Evolutionary conservation across 2,113 vertebrate genomes (phyloP), one percentile per base, ranked within the genome.

Genomic region (Aspidoscelis tigris): DNA sequence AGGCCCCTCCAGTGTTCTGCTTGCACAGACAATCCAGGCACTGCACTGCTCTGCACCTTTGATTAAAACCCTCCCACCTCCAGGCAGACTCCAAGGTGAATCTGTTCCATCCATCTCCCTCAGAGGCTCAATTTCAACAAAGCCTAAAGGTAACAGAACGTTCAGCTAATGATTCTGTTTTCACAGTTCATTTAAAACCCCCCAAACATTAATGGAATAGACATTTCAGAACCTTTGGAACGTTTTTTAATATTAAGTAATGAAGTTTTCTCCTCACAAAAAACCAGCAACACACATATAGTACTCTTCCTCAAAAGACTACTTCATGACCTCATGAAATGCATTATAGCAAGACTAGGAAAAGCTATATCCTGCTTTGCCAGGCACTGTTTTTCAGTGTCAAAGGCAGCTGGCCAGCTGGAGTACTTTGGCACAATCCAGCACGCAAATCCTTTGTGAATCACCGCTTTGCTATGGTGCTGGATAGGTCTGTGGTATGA

Each of bases 361-460:
- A 80, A 80, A 89, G 88, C 33, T 65, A 89, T 69, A 86, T 73
- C 0, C 0, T 33, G 78, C 80, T 76, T 71, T 87, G 84, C 84
- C 83, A 89, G 65, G 16, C 61, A 6, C 69, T 84, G 44, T 78
- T 83, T 80, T 20, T 84, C 86, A 81, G 0, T 21, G 84, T 88
- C 73, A 85, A 80, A 43, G 2, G 73, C 61, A 44, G 50, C 79
- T 14, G 68, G 92, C 68, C 70, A 11, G 86, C 76, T 64, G 82
- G 86, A 85, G 44, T 26, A 70, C 85, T 81, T 90, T 84, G 65
- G 74, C 87, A 81, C 87, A 86, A 66, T 87, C 87, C 82, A 85
- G 87, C 84, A 88, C 86, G 82, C 88, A 86, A 87, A 89, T 43
- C 77, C 79, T 64, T 80, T 5, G 12, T 91, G 95, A 94, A 87